Percentiles rank a stretch among this genome's conserved stretches.
phyloP scores from a whole-genome alignment of 2,113 vertebrate species.

The Pangasianodon gigas region DNA sequence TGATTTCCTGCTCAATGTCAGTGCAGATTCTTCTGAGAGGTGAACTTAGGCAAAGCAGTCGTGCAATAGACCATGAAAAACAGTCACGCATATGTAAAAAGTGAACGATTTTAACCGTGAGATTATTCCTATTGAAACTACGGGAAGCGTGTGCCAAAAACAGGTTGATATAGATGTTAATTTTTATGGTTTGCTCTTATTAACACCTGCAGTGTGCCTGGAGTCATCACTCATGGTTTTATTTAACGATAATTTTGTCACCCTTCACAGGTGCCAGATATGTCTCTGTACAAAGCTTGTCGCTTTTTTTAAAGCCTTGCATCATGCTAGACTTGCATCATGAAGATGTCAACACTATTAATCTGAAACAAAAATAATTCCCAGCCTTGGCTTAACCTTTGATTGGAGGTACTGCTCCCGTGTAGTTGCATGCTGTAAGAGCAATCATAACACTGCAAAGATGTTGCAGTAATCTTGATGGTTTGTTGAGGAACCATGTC shows the following conservation, averaged over 20 bases:
- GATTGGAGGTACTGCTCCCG: neutral
- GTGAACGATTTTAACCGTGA: neutral
- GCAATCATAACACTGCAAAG: neutral
- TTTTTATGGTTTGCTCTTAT: constrained; percentile 60
- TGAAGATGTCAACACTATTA: constrained; percentile 69
- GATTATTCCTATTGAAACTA: neutral
- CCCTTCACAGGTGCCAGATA: constrained; percentile 51
- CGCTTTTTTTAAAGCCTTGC: constrained; percentile 63
- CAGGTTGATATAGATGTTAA: constrained; percentile 56
- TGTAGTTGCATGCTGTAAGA: neutral
- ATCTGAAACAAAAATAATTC: constrained; percentile 61
- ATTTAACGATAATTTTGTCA: constrained; percentile 65
- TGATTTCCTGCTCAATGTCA: constrained; percentile 65
- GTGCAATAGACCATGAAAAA: constrained; percentile 45
- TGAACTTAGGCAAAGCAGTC: constrained; percentile 62
- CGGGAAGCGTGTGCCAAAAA: neutral
- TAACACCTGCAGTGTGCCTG: constrained; percentile 53
- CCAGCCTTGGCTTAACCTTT: constrained; percentile 41
- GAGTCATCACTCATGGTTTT: constrained; percentile 64
- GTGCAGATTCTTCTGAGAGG: constrained; percentile 66
- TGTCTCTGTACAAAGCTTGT: constrained; percentile 43
- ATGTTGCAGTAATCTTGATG: neutral
- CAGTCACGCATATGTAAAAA: neutral
- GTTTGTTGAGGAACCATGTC: neutral
- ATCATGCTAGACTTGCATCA: constrained; percentile 59